phyloP scores from a whole-genome alignment of 1,140 invertebrate species.

The Zelostemma sp. region DNA sequence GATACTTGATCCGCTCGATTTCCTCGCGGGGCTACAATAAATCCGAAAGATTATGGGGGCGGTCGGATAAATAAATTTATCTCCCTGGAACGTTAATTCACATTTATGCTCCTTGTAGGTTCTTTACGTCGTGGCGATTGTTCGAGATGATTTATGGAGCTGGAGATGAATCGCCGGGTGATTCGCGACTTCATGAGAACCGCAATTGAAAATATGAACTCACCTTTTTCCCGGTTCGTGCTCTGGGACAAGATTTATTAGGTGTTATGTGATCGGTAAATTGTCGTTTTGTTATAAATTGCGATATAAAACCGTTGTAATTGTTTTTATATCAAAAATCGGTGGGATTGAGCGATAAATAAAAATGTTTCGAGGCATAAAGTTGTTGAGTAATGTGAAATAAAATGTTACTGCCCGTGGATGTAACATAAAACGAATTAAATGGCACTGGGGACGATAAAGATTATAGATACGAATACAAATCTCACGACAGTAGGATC shows the following conservation, averaged over 20 bases:
- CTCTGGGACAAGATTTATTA: neutral
- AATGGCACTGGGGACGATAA: neutral
- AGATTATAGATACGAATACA: neutral
- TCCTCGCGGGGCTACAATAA: neutral
- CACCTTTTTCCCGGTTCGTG: neutral
- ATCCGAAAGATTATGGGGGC: neutral
- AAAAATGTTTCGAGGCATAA: no score
- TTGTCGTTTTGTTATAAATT: neutral
- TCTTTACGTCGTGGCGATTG: constrained; percentile 1
- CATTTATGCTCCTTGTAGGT: neutral
- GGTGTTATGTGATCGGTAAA: neutral
- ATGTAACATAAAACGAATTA: neutral
- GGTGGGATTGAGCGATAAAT: no score
- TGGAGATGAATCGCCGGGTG: constrained; percentile 4
- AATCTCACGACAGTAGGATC: neutral
- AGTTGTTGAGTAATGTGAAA: neutral
- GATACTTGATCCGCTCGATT: no score
- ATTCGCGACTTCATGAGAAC: neutral
- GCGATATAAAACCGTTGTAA: no score
- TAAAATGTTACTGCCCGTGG: no score
- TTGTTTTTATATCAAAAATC: no score
- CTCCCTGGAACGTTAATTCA: neutral
- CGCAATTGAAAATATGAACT: neutral
- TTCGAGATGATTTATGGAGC: constrained; percentile 7
- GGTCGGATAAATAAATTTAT: no score